Evolutionary conservation across 2,113 vertebrate species (phyloP).

Genomic region (Psilopsiagon aymara): DNA sequence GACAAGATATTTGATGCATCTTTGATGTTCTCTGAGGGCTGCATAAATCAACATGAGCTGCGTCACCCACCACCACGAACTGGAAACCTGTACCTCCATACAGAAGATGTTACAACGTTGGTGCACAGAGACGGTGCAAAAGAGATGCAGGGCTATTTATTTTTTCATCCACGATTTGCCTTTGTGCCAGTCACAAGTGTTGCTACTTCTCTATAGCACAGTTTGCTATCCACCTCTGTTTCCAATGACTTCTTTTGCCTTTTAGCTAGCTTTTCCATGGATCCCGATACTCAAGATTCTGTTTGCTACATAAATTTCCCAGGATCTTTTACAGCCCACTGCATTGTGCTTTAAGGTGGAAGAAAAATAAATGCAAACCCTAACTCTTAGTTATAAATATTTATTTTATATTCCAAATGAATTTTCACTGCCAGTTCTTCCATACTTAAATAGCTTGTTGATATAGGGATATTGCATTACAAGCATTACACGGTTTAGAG

Average conservation of each 20-base stretch:
- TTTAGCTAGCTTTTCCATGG: background rate
- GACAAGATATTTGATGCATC: background rate
- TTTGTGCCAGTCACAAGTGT: background rate
- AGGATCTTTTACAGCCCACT: background rate
- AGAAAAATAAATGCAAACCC: background rate
- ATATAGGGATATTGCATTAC: background rate
- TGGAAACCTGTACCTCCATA: background rate
- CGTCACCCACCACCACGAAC: fast-evolving
- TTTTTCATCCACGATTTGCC: background rate
- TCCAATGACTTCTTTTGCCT: background rate
- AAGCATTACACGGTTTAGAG: background rate
- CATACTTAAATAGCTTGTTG: background rate
- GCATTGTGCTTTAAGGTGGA: background rate
- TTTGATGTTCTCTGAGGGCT: background rate
- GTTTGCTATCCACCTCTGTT: background rate
- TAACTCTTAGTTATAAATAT: background rate
- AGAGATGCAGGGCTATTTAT: background rate
- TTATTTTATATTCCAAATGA: background rate
- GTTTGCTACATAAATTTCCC: background rate
- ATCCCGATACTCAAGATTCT: background rate
- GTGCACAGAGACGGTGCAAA: background rate
- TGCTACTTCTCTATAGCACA: background rate
- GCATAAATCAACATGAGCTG: background rate
- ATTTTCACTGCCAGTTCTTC: background rate
- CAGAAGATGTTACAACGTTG: fast-evolving